Evolutionary conservation across 2,888 invertebrate genomes (phyloP), one percentile per base, ranked within the genome.

Genomic region (Ectobius pallidus): DNA sequence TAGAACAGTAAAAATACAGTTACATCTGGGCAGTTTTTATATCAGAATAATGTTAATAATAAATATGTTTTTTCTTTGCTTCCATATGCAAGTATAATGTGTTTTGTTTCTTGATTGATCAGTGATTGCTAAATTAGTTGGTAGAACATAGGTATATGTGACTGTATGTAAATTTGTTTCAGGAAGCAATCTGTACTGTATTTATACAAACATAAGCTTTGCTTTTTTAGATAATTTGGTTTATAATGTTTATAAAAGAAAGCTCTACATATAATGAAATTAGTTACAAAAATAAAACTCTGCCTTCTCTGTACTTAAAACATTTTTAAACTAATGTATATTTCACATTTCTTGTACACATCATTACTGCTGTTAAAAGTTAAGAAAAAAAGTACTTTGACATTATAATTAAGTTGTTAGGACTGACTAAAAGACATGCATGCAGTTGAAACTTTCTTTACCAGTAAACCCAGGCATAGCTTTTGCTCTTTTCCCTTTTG

Each of bases 41-140:
- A 58, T 58, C 27, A 30, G 4, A 55, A 32, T 30, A 58, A 58
- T 20, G 7, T 27, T 30, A 58, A 34, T 34, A 34, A 11, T 34
- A 11, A 34, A 7, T 7, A 34, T 34, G 11, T 34, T 58, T n/a
- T 58, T 55, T 52, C 30, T 30, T 58, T 58, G 25, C 55, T 55
- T 55, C 25, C 22, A 22, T 3, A 14, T 11, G 14, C 14, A 58
- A 4, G 16, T 58, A 30, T 9, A 20, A 25, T 4, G 25, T 4
- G 3, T 4, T 16, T 58, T n/a, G 30, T 58, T 58, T 58, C 30
- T n/a, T 58, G 6, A 30, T 30, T 25, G 16, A 58, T 27, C 27
- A 58, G 11, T 58, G 30, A 58, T 16, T 58, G 32, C 58, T 58
- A 58, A 58, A 58, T 58, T 58, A 30, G 52, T 22, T 52, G 25